Conservation (phyloP, 2,113 vertebrate genomes). For the Smithornis capensis region DNA sequence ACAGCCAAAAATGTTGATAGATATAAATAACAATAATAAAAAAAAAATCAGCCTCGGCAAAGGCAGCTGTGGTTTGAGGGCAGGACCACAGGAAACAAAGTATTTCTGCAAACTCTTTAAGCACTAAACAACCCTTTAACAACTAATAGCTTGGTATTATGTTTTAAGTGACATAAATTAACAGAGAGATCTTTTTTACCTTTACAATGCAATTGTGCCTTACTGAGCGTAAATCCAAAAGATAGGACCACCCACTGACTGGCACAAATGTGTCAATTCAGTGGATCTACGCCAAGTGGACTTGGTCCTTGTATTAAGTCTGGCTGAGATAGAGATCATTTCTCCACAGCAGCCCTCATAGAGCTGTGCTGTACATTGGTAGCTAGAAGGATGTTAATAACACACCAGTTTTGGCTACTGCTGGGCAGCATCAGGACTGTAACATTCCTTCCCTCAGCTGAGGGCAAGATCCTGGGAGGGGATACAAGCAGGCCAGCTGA, state of each 20-base stretch:
- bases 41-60: neutral
- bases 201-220: neutral
- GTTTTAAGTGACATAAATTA: neutral
- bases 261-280: neutral
- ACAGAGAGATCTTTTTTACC: neutral
- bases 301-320: neutral
- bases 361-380: too few relatives aligned
- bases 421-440: too few relatives aligned
- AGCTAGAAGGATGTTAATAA: too few relatives aligned
- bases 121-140: too few relatives aligned
- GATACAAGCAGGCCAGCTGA: too few relatives aligned
- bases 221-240: neutral
- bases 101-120: neutral
- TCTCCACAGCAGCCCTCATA: too few relatives aligned
- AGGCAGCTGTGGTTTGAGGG: neutral
- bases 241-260: neutral
- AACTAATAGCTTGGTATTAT: neutral
- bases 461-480: too few relatives aligned
- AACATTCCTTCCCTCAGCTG: too few relatives aligned
- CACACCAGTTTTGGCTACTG: too few relatives aligned
- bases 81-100: neutral
- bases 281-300: neutral
- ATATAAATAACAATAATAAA: neutral
- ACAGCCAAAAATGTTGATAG: neutral
- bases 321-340: too few relatives aligned